Base-by-base conservation (phyloP, 2,888 invertebrate species). In the Acanthosoma haemorrhoidale region DNA sequence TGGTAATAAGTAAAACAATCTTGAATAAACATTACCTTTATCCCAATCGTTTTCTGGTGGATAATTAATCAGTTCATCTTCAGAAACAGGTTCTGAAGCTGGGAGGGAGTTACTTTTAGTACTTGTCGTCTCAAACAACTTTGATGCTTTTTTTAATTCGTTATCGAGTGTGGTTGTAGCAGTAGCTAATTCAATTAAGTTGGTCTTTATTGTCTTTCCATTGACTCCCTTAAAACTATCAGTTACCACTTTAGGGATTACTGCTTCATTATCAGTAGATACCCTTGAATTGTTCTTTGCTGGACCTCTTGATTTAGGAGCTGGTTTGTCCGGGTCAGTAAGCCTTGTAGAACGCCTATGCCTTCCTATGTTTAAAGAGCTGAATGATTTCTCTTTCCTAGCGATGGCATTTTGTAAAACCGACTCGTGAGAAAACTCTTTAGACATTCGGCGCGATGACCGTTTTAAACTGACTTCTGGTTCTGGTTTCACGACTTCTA, bases 321-420 rank as follows among this genome's bases (percentile, higher is more conserved):
- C 61, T 71, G 29, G 71, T 73, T 57, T 69, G 8, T 70, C 68
- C n/a, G n/a, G n/a, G 16, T 73, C 73, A 31, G 57, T 59, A 5
- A 73, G 15, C 15, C 72, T 70, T 2, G 70, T 71, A n/a, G 73
- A 74, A 31, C 74, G 68, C n/a, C 75, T 87, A 82, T 68, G 82
- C 81, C 18, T 83, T 79, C 67, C 85, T 80, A 76, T 84, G 72
- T 75, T 74, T 5, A 74, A 70, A 9, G 75, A 74, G 66, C 85
- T 85, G 75, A 87, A 88, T 0, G 86, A 86, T 75, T 88, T 89
- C 77, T 89, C 88, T 77, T 89, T 89, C 13, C 88, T 82, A 1
- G 88, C 88, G 76, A 89, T 89, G 9, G 89, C 88, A 79, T 84
- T 86, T 73, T 88, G 87, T 21, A 90, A 79, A 32, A 88, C 84